Evolutionary conservation across 1,140 invertebrate genomes (phyloP).

Genomic region (Scylla paramamosain): DNA sequence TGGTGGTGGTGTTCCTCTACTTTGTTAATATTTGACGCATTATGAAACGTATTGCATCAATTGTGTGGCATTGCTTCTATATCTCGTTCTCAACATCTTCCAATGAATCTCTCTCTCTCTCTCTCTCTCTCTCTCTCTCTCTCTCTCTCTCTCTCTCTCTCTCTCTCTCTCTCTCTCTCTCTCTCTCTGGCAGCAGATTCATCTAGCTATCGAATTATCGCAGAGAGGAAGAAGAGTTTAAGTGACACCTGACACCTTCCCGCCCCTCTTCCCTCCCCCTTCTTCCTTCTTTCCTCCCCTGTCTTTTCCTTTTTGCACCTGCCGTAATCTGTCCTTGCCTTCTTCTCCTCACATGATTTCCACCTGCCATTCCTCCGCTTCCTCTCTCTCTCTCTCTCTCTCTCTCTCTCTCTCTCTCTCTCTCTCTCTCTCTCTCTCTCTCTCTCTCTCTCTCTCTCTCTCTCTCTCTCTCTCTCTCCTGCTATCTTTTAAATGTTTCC

Average conservation of each 20-base stretch:
- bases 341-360: neutral
- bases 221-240: neutral
- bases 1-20: neutral
- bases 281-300: neutral
- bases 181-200: neutral
- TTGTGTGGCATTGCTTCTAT: no score
- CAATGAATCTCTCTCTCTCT: neutral
- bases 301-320: neutral
- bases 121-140: neutral
- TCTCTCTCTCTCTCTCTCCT: neutral
- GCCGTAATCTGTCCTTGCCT: neutral
- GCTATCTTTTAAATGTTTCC: neutral
- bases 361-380: neutral
- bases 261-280: neutral
- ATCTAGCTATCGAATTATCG: neutral
- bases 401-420: neutral
- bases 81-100: neutral
- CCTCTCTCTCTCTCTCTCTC: neutral
- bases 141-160: slow-evolving; percentile 12
- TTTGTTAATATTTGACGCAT: neutral
- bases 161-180: slow-evolving; percentile 12
- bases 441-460: neutral
- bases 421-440: neutral
- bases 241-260: neutral
- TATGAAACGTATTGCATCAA: neutral